phyloP scores from a whole-genome alignment of 2,113 vertebrate species.

The Pimephales promelas region DNA sequence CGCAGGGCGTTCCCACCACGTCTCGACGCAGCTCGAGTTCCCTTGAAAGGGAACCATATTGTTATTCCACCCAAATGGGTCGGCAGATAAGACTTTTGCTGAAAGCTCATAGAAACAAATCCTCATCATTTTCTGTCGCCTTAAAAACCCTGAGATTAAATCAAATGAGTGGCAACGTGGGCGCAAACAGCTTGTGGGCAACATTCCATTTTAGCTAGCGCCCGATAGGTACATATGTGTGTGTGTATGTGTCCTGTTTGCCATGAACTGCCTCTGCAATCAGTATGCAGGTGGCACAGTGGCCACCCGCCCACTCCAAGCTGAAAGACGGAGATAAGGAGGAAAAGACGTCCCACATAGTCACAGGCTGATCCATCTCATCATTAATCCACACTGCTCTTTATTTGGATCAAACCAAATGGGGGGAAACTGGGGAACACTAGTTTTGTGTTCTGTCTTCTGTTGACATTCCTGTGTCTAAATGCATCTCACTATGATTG shows the following conservation, averaged over 20 bases:
- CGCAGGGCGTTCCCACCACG: too few relatives aligned
- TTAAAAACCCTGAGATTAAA: constrained; percentile 51
- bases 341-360: constrained; percentile 46
- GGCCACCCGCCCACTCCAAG: constrained; percentile 53
- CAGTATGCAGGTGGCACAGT: constrained; percentile 66
- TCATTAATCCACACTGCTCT: constrained; percentile 43
- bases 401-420: constrained; percentile 22
- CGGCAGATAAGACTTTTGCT: constrained; percentile 37
- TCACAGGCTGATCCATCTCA: constrained; percentile 46
- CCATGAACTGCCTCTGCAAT: constrained; percentile 60
- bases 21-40: too few relatives aligned
- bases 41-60: too few relatives aligned
- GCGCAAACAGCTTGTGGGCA: constrained; percentile 49
- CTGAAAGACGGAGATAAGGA: constrained; percentile 64
- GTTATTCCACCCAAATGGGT: constrained; percentile 27
- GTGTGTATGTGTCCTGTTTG: constrained; percentile 46
- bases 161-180: constrained; percentile 45
- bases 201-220: constrained; percentile 38
- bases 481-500: neutral
- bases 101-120: constrained; percentile 15
- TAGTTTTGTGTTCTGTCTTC: neutral
- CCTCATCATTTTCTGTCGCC: constrained; percentile 26
- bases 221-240: constrained; percentile 10
- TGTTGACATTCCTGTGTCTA: neutral
- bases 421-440: constrained; percentile 7